These are phyloP conservation scores for Pampusana beccarii DNA, from an alignment of 2,113 vertebrate genomes.

Conservation along the genomic window DNA sequence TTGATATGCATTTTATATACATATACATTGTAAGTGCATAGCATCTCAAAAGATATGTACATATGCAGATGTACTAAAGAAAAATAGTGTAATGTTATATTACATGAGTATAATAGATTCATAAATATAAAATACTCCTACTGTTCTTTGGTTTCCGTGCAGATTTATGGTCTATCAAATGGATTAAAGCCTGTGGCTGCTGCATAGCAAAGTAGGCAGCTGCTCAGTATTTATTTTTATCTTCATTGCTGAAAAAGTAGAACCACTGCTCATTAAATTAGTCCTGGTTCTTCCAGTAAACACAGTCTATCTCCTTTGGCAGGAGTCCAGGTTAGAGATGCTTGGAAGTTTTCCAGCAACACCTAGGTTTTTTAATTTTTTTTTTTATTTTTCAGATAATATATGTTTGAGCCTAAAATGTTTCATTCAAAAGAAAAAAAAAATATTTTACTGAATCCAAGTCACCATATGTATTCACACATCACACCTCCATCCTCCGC, in stretches of 20 bases:
- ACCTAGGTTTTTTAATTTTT: neutral
- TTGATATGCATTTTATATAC: neutral
- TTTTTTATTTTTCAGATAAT: neutral
- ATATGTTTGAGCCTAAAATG: neutral
- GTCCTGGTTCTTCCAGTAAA: constrained; percentile 22
- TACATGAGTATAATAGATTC: neutral
- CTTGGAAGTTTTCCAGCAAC: constrained; percentile 28
- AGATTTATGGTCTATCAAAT: constrained; percentile 17
- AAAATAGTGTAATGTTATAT: constrained; percentile 8
- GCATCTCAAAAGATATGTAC: neutral
- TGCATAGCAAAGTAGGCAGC: constrained; percentile 34
- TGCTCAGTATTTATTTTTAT: constrained; percentile 66
- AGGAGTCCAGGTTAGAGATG: neutral
- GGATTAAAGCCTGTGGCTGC: constrained; percentile 21
- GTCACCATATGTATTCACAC: neutral
- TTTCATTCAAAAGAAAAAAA: neutral
- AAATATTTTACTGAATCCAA: neutral
- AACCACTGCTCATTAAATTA: constrained; percentile 26
- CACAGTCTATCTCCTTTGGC: neutral
- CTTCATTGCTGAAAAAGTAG: constrained; percentile 19
- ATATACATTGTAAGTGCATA: neutral
- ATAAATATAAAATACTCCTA: constrained; percentile 26
- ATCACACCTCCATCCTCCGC: neutral
- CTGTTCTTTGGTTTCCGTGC: neutral
- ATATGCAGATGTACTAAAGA: neutral